Base-by-base conservation (phyloP, 2,113 vertebrate species). In the Maccullochella peelii region DNA sequence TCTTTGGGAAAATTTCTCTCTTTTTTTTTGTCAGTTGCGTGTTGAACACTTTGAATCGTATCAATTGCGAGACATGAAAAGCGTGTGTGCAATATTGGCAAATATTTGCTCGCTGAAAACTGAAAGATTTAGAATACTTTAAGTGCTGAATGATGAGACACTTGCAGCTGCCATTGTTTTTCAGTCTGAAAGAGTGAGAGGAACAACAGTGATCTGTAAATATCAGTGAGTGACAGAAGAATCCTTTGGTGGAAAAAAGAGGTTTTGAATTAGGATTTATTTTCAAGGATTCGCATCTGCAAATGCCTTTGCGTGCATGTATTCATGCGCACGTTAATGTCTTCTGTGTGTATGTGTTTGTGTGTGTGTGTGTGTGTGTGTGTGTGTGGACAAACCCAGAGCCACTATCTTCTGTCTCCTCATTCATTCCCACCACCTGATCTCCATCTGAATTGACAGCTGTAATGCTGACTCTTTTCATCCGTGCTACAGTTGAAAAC, bases 401-500 rank as follows among this genome's bases (percentile, higher is more conserved):
- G 57, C 30, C 78, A 90, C 89, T 93, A 91, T 95, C 95, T 96
- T 93, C 93, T 89, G 94, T 94, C 91, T 94, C 92, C 95, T 95
- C 93, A 94, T 97, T 95, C 95, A 95, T 95, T 95, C 87, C 88
- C 86, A 74, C 90, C 93, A 92, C 91, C 92, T 93, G 93, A 94
- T 94, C 92, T 93, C 93, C 93, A 90, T 93, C 91, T 93, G 93
- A 93, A 94, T 90, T 94, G 93, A 94, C 92, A 94, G 91, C 90
- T 93, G 91, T 93, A 92, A 92, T 91, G 86, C 88, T 86, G 88
- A 91, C 89, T 94, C 92, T 91, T 92, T 93, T 92, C 93, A 93
- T 92, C 87, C 79, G 78, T 83, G 90, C 90, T 58, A 83, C 77
- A 88, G 85, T 77, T 83, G 83, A 92, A 93, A 91, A 87, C 86